A percentile compares a stretch with the other conserved stretches of the same genome.
These are phyloP conservation scores for Tipula lateralis DNA, from an alignment of 2,888 invertebrate genomes.

Conservation along the genomic window DNA sequence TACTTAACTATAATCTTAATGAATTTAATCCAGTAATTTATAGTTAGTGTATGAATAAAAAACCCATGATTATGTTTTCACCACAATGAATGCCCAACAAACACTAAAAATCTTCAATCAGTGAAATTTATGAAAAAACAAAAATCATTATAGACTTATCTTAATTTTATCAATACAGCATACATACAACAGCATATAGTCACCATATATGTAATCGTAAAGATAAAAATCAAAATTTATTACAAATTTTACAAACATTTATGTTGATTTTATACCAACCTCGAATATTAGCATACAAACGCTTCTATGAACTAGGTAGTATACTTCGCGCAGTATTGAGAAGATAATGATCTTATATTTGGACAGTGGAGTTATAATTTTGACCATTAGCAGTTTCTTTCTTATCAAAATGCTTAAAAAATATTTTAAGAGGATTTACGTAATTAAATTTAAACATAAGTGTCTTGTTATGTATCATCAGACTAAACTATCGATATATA, in stretches of 20 bases:
- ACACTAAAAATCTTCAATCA: background rate
- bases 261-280: background rate
- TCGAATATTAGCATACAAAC: background rate
- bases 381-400: background rate
- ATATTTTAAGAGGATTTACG: background rate
- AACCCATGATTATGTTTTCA: background rate
- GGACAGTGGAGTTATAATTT: background rate
- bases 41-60: background rate
- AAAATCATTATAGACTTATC: background rate
- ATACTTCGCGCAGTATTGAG: background rate
- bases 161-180: too few relatives aligned
- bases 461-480: too few relatives aligned
- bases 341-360: background rate
- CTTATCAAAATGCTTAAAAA: too few relatives aligned
- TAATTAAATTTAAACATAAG: background rate
- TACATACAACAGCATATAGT: too few relatives aligned
- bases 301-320: background rate
- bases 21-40: background rate
- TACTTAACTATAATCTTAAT: background rate
- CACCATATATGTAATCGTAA: background rate
- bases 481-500: too few relatives aligned
- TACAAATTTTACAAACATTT: background rate
- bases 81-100: background rate
- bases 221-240: background rate
- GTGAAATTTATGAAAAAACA: background rate